phyloP scores from a whole-genome alignment of 1,140 invertebrate genomes.

The Drosophila yakuba region DNA sequence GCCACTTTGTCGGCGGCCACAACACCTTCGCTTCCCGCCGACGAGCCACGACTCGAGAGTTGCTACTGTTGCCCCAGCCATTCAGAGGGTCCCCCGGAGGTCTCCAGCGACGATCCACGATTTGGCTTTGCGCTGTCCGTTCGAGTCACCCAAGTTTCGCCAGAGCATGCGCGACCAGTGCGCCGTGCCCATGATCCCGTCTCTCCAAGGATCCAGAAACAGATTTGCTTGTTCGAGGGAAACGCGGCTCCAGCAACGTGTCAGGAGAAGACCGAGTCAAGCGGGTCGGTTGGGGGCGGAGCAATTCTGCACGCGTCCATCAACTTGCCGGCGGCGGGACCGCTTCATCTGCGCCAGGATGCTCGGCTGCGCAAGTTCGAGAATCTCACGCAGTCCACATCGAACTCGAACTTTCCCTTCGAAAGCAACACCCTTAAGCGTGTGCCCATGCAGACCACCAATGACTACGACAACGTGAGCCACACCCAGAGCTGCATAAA shows the following conservation, averaged over 20 bases:
- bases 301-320: slow-evolving; percentile 70
- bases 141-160: slow-evolving; percentile 58
- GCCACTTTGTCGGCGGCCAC: slow-evolving; percentile 85
- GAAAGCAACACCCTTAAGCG: slow-evolving; percentile 78
- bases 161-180: slow-evolving; percentile 47
- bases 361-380: slow-evolving; percentile 74
- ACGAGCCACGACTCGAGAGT: slow-evolving; percentile 64
- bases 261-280: slow-evolving; percentile 11
- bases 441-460: slow-evolving; percentile 54
- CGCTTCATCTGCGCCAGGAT: slow-evolving; percentile 69
- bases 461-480: slow-evolving; percentile 57
- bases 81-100: slow-evolving; percentile 65
- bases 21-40: slow-evolving; percentile 67
- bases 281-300: slow-evolving; percentile 13
- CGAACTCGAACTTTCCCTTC: slow-evolving; percentile 79
- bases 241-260: neutral
- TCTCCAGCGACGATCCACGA: slow-evolving; percentile 60
- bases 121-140: slow-evolving; percentile 59
- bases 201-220: slow-evolving; percentile 78
- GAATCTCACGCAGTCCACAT: slow-evolving; percentile 77
- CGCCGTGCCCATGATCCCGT: slow-evolving; percentile 70
- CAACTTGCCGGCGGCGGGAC: slow-evolving; percentile 61
- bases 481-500: slow-evolving; percentile 81
- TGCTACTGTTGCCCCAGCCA: slow-evolving; percentile 75
- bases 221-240: slow-evolving; percentile 79